These are phyloP conservation scores for Acyrthosiphon pisum DNA, from an alignment of 1,140 invertebrate species.

Conservation along the genomic window DNA sequence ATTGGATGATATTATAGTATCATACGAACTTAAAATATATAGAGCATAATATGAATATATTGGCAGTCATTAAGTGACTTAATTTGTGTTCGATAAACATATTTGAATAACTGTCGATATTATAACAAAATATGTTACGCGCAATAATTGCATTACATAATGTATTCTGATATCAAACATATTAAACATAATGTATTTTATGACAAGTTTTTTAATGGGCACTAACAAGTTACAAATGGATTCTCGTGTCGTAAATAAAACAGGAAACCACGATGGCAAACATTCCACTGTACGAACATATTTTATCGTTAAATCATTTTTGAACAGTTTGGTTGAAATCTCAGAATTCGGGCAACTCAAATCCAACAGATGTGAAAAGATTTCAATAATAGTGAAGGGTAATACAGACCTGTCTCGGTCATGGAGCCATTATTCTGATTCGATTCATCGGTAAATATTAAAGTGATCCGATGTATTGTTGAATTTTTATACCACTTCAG, in stretches of 20 bases:
- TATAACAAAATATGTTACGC: too few relatives aligned
- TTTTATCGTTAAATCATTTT: background rate
- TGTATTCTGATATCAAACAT: background rate
- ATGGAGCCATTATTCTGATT: constrained; percentile 31
- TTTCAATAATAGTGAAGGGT: constrained; percentile 21
- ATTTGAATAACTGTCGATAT: too few relatives aligned
- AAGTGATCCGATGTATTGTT: constrained; percentile 16
- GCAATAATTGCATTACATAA: background rate
- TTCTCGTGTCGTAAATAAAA: constrained; percentile 4
- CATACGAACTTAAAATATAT: too few relatives aligned
- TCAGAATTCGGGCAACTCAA: constrained; percentile 2
- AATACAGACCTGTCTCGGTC: constrained; percentile 32
- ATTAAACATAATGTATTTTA: background rate
- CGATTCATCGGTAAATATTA: constrained; percentile 42
- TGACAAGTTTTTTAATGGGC: background rate
- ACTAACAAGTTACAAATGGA: background rate
- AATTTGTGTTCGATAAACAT: too few relatives aligned
- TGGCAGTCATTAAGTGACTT: too few relatives aligned
- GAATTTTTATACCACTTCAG: background rate
- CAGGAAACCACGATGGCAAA: background rate
- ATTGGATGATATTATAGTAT: too few relatives aligned
- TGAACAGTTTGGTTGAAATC: background rate
- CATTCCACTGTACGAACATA: background rate
- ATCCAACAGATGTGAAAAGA: constrained; percentile 42
- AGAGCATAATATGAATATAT: too few relatives aligned